phyloP scores from a whole-genome alignment of 1,140 invertebrate genomes.

The Penaeus chinensis region DNA sequence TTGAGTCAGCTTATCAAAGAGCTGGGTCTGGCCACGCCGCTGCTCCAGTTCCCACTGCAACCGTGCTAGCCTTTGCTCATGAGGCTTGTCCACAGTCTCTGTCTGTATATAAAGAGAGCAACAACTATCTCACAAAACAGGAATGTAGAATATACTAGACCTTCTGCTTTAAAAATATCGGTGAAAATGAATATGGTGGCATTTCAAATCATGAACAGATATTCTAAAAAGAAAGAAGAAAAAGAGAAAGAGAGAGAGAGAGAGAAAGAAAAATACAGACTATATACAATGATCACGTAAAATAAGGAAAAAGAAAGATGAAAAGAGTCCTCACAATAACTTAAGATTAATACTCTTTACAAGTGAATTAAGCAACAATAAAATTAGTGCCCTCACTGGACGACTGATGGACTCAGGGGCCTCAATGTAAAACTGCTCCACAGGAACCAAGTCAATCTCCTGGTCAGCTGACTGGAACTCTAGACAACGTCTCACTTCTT shows the following conservation, averaged over 20 bases:
- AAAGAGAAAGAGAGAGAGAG: background rate
- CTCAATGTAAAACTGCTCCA: slow-evolving; percentile 86
- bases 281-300: background rate
- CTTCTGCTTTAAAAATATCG: too few species aligned
- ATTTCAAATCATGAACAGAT: background rate
- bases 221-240: background rate
- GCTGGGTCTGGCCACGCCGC: slow-evolving; percentile 82
- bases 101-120: slow-evolving; percentile 69
- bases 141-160: too few species aligned
- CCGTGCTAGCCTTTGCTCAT: slow-evolving; percentile 85
- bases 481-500: slow-evolving; percentile 92
- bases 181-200: background rate
- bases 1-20: slow-evolving; percentile 81
- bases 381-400: slow-evolving; percentile 72
- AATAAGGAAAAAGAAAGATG: background rate
- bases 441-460: slow-evolving; percentile 86
- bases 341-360: background rate
- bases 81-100: slow-evolving; percentile 76
- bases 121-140: too few species aligned
- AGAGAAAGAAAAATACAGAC: background rate
- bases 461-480: slow-evolving; percentile 96
- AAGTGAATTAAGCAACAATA: slow-evolving; percentile 36
- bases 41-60: slow-evolving; percentile 94
- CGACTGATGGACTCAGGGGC: slow-evolving; percentile 80
- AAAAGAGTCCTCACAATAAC: background rate